These are phyloP conservation scores for Sorex araneus DNA, from an alignment of 2,113 vertebrate species.

Conservation along the genomic window DNA sequence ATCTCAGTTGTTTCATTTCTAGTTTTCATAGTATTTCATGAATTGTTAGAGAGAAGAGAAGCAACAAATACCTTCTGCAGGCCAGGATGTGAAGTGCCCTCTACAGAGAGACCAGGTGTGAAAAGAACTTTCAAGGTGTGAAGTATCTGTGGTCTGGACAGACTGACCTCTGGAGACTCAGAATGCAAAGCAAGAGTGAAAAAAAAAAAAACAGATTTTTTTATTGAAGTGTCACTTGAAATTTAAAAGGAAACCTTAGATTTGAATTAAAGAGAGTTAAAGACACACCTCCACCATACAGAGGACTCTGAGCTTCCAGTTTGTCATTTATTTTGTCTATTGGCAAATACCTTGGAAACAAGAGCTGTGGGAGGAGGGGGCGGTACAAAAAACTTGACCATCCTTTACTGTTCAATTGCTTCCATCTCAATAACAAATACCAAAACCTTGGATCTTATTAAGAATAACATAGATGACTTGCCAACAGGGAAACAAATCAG, in stretches of 20 bases:
- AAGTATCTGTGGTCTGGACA: not conserved
- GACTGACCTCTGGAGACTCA: not conserved
- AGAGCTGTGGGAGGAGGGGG: not conserved
- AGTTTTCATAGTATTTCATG: not conserved
- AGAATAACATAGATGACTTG: not conserved
- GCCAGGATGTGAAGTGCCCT: not conserved
- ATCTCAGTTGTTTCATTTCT: not conserved
- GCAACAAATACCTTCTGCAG: not conserved
- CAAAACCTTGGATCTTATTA: not conserved
- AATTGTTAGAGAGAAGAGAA: not conserved
- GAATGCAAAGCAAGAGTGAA: not conserved
- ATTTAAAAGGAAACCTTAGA: not conserved
- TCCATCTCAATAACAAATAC: not conserved
- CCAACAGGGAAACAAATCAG: no score
- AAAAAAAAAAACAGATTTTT: slow-evolving; percentile 13
- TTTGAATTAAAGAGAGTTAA: not conserved
- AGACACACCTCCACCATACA: no score
- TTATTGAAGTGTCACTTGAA: not conserved
- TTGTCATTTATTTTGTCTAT: no score
- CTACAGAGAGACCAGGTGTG: not conserved
- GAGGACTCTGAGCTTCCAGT: no score
- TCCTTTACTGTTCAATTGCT: not conserved
- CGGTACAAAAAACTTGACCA: not conserved
- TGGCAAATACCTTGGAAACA: no score
- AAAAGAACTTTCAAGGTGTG: not conserved